These are phyloP conservation scores for Caenorhabditis panamensis DNA, from an alignment of 2,888 invertebrate species.

Conservation along the genomic window DNA sequence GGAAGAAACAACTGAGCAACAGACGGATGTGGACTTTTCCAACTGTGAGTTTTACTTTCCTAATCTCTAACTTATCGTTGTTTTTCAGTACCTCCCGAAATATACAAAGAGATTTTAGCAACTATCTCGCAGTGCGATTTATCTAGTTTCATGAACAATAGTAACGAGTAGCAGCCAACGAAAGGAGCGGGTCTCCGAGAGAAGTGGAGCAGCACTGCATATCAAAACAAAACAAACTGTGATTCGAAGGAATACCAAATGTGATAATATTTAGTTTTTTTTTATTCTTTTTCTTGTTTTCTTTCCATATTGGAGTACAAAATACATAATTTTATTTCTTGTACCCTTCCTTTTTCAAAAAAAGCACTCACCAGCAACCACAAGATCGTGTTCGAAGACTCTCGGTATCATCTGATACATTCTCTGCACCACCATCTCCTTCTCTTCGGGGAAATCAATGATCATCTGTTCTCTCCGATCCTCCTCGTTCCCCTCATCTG, in stretches of 20 bases:
- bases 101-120: constrained; percentile 13
- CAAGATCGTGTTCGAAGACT: constrained; percentile 57
- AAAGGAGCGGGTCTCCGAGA: background rate
- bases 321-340: background rate
- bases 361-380: constrained; percentile 39
- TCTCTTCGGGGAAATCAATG: constrained; percentile 50
- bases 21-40: background rate
- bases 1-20: background rate
- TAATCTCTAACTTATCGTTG: background rate
- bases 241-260: background rate
- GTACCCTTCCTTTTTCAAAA: too few species aligned
- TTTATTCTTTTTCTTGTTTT: background rate
- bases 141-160: background rate
- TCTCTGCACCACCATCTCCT: constrained; percentile 13
- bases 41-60: constrained; percentile 3
- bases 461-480: constrained; percentile 39
- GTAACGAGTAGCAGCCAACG: background rate
- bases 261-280: background rate
- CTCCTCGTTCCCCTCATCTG: constrained; percentile 45
- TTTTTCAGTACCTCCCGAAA: constrained; percentile 33
- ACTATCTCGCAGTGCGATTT: constrained; percentile 23
- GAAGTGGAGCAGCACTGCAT: background rate
- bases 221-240: constrained; percentile 1
- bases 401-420: constrained; percentile 56
- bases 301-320: constrained; percentile 10